Evolutionary conservation across 2,113 vertebrate species (phyloP).

Genomic region (Phycodurus eques): DNA sequence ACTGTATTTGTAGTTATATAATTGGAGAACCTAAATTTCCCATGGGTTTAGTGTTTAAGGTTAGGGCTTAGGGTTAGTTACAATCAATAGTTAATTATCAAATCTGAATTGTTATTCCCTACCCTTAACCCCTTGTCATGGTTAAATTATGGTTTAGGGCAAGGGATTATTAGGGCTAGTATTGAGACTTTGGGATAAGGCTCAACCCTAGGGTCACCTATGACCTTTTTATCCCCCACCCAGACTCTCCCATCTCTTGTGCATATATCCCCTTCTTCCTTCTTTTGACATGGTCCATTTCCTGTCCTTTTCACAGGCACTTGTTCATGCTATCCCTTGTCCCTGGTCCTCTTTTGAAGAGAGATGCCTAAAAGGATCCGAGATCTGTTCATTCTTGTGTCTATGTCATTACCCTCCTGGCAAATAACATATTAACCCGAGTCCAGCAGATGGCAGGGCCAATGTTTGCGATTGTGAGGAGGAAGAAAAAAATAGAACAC

Average conservation of each 20-base stretch:
- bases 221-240: background rate
- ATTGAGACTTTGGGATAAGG: no score
- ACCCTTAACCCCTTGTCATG: background rate
- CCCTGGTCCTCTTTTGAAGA: slow-evolving; percentile 1
- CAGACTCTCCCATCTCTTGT: background rate
- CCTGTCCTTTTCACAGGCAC: slow-evolving; percentile 8
- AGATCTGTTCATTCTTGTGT: slow-evolving; percentile 45
- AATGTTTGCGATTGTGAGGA: slow-evolving; percentile 32
- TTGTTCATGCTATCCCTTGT: slow-evolving; percentile 18
- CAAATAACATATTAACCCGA: slow-evolving; percentile 28
- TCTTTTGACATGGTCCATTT: background rate
- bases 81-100: background rate
- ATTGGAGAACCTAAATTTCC: no score
- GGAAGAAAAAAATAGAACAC: slow-evolving; percentile 30
- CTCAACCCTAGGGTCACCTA: background rate
- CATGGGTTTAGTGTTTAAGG: no score
- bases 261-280: background rate
- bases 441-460: slow-evolving; percentile 41
- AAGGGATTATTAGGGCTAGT: background rate
- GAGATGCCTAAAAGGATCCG: slow-evolving; percentile 48
- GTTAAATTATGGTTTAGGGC: background rate
- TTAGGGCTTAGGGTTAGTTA: no score
- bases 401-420: slow-evolving; percentile 43
- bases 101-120: background rate
- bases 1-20: no score